Base-by-base conservation (phyloP, 2,797 vertebrate genomes). In the Clarias fuscus region DNA sequence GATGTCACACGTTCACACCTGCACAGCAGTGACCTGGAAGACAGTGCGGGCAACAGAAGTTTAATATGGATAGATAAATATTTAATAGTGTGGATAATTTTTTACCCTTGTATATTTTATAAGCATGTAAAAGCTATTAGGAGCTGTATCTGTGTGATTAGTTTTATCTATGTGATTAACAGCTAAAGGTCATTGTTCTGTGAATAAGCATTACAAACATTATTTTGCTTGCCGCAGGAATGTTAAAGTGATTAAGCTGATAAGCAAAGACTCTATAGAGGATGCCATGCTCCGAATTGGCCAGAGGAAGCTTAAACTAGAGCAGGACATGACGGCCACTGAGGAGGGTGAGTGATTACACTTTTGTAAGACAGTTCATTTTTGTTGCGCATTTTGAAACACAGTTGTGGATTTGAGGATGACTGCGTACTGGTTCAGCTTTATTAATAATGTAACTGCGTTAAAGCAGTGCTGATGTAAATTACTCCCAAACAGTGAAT, bases 261-360 rank as follows among this genome's bases (percentile, higher is more conserved):
- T 97, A 92, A 95, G 96, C 88, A 96, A 95, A 91, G 96, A 93
- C 4, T 96, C 96, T n/a, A 95, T 97, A 90, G 97, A 97, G 90
- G 96, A 97, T 90, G 95, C 95, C 71, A 97, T 97, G 96, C 94
- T 97, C 84, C 96, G 95, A 91, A 95, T 97, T 83, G 96, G 95
- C 82, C 95, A 97, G 89, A 95, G 96, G 89, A 97, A 97, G 82
- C 84, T 97, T 90, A 96, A 96, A 89, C 92, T 97, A 84, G 96
- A 97, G 79, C 95, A 97, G 92, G 96, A 97, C 86, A 97, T 97
- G 96, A 97, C 96, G 6, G 94, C 96, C 40, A 86, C 93, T 33
- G 95, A 96, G 90, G 89, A 94, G 89, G 96, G 96, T 97, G 90
- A 91, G 70, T 43, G 64, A 61, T 68, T 77, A 82, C 15, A 48